Conservation (phyloP, 2,888 invertebrate species). For the Deladenus siricidicola region DNA sequence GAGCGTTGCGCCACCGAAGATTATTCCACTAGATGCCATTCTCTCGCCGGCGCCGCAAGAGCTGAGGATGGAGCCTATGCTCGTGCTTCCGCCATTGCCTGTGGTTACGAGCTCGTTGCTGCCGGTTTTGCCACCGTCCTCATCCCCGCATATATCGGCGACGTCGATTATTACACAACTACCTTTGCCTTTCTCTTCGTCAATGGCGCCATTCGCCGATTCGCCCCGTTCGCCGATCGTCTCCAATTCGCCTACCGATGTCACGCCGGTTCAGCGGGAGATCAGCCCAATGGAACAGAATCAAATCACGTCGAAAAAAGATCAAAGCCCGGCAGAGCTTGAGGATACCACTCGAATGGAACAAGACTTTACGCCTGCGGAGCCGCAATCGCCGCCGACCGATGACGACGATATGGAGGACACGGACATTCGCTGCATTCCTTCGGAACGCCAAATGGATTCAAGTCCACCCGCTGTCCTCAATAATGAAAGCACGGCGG, state of each 20-base stretch:
- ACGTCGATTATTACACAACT: not conserved
- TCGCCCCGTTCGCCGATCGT: not conserved
- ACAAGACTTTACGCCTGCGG: not conserved
- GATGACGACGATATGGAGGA: too few relatives aligned
- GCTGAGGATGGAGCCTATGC: too few relatives aligned
- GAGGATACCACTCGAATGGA: not conserved
- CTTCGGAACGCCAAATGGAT: too few relatives aligned
- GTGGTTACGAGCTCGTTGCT: not conserved
- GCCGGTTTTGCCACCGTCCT: not conserved
- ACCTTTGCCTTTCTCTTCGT: not conserved
- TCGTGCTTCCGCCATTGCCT: too few relatives aligned
- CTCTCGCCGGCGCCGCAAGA: not conserved
- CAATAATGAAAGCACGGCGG: too few relatives aligned
- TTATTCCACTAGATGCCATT: slow-evolving; percentile 13
- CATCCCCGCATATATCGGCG: not conserved
- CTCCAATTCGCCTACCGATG: not conserved
- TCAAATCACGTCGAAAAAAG: not conserved
- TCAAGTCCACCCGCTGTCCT: too few relatives aligned
- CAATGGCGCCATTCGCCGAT: too few relatives aligned
- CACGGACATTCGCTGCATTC: too few relatives aligned
- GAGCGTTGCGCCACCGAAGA: slow-evolving; percentile 6
- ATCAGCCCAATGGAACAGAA: not conserved
- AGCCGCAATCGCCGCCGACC: not conserved
- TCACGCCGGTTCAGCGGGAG: not conserved
- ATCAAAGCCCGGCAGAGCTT: too few relatives aligned